A percentile compares a stretch with the other conserved stretches of the same genome.
These are phyloP conservation scores for Umimayanthus kanabou DNA, from an alignment of 92 coral and sea anemone genomes.

Conservation along the genomic window DNA sequence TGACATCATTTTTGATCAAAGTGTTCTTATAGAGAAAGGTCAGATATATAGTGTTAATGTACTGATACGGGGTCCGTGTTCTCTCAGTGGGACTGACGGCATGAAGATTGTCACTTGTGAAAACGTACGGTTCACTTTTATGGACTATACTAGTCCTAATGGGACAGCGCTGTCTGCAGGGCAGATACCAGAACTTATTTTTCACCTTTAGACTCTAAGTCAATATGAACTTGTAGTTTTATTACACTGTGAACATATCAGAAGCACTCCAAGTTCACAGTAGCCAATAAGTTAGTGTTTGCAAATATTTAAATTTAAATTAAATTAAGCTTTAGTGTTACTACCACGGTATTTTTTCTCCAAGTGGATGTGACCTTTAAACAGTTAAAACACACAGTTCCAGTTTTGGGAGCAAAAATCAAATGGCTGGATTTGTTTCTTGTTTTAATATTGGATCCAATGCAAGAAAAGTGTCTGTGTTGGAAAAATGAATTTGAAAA, in stretches of 20 bases:
- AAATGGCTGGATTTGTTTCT: too few relatives aligned
- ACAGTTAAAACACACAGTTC: too few relatives aligned
- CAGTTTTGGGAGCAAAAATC: too few relatives aligned
- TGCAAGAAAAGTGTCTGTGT: too few relatives aligned
- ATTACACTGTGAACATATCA: background rate
- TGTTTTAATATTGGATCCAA: too few relatives aligned
- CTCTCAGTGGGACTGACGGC: conserved; percentile 85
- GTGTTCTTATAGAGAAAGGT: conserved; percentile 64
- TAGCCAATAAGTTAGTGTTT: background rate
- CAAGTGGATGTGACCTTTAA: background rate
- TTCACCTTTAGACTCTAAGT: conserved; percentile 48
- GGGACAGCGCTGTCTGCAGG: conserved; percentile 83
- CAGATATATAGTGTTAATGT: conserved; percentile 69
- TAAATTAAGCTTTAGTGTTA: too few relatives aligned
- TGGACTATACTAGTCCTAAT: conserved; percentile 81
- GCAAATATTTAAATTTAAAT: background rate
- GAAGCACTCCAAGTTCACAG: background rate
- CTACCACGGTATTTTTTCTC: too few relatives aligned
- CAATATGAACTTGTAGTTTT: background rate
- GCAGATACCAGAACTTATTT: conserved; percentile 84
- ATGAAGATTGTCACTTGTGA: conserved; percentile 57
- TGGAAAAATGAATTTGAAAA: too few relatives aligned
- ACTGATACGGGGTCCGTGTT: conserved; percentile 72
- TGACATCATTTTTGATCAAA: conserved; percentile 73
- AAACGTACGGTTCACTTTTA: conserved; percentile 68